These are phyloP conservation scores for Isurus oxyrinchus DNA, from an alignment of 2,113 vertebrate species.

Conservation along the genomic window DNA sequence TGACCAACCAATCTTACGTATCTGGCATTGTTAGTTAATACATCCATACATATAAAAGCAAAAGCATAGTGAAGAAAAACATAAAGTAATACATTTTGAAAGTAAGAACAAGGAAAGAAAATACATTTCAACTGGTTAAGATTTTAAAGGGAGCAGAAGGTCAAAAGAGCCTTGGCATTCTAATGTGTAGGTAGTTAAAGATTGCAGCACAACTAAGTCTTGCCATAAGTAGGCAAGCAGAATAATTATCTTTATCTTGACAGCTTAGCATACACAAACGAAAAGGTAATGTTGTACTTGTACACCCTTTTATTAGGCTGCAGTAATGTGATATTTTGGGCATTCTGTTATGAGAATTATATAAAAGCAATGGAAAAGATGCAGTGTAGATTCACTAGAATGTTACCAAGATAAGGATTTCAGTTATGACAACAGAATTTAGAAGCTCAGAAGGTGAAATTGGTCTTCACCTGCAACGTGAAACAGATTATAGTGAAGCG, in stretches of 20 bases:
- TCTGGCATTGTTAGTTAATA: neutral
- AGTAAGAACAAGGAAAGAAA: neutral
- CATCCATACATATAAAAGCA: neutral
- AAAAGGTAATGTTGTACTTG: neutral
- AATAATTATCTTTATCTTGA: neutral
- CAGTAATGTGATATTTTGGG: neutral
- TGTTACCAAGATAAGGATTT: neutral
- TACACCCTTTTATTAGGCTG: neutral
- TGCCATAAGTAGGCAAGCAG: neutral
- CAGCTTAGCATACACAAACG: neutral
- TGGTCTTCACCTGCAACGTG: neutral
- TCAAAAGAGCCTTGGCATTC: neutral
- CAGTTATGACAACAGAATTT: neutral
- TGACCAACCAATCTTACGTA: no score
- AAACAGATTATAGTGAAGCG: neutral
- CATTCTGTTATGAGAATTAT: neutral
- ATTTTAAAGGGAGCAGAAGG: neutral
- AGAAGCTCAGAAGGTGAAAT: neutral
- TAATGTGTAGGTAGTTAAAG: neutral
- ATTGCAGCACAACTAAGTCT: neutral
- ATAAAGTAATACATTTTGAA: neutral
- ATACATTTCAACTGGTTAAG: neutral
- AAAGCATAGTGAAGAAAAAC: neutral
- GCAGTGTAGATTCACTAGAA: neutral
- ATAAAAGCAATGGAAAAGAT: neutral